phyloP scores from a whole-genome alignment of 2,888 invertebrate genomes.

The Rhaphigaster nebulosa region DNA sequence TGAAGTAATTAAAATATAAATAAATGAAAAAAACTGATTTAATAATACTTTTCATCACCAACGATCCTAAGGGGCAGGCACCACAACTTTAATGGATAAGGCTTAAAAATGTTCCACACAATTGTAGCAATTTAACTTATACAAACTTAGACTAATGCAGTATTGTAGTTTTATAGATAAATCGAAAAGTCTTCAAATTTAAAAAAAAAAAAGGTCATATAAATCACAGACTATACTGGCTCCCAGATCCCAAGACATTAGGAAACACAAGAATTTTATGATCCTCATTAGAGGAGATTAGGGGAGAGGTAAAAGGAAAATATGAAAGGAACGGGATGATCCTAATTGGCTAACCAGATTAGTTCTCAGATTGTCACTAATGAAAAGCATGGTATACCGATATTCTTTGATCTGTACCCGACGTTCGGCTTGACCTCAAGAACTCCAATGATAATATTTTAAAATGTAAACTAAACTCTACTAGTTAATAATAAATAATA shows the following conservation, averaged over 20 bases:
- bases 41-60: too few relatives aligned
- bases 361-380: not conserved
- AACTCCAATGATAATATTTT: not conserved
- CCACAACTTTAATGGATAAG: not conserved
- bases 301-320: not conserved
- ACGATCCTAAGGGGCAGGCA: too few relatives aligned
- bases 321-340: not conserved
- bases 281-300: not conserved
- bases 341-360: not conserved
- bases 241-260: not conserved
- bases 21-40: too few relatives aligned
- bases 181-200: not conserved
- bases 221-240: not conserved
- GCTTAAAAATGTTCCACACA: not conserved
- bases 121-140: not conserved
- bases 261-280: not conserved
- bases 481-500: too few relatives aligned
- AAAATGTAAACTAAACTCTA: not conserved
- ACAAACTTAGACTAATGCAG: too few relatives aligned
- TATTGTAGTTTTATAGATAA: not conserved
- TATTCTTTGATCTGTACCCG: not conserved
- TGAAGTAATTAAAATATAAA: too few relatives aligned
- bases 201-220: not conserved
- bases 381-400: not conserved
- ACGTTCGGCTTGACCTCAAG: not conserved